Percentiles rank a stretch among this genome's conserved stretches.
These are phyloP conservation scores for Balanococcus diminutus DNA, from an alignment of 2,888 invertebrate genomes.

Conservation along the genomic window DNA sequence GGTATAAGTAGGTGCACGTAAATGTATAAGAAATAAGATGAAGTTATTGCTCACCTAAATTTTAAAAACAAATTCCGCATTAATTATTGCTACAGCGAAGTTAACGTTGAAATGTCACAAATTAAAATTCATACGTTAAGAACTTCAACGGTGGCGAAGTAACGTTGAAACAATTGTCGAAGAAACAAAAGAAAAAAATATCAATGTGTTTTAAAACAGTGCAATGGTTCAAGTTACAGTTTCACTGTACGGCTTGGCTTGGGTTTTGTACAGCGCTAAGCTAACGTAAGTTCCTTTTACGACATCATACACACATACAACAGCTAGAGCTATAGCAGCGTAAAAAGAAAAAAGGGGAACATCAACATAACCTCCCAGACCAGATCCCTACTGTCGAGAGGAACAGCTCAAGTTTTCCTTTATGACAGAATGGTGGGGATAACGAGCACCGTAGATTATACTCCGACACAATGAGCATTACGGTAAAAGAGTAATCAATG, in stretches of 20 bases:
- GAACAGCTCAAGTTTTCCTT: background rate
- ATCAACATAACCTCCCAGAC: slow-evolving; percentile 33
- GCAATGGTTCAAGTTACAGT: background rate
- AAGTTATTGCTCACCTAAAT: background rate
- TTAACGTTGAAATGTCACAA: background rate
- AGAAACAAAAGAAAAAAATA: background rate
- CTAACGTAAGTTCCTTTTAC: background rate
- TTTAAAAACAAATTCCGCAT: background rate
- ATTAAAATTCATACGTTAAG: background rate
- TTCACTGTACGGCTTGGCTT: background rate
- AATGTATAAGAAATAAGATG: background rate
- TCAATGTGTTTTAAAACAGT: background rate
- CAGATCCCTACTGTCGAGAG: slow-evolving; percentile 46
- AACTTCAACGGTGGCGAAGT: no score
- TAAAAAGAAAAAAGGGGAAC: slow-evolving; percentile 22
- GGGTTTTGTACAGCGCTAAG: background rate
- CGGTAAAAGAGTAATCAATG: slow-evolving; percentile 29
- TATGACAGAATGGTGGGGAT: background rate
- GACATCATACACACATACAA: background rate
- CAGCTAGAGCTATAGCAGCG: background rate
- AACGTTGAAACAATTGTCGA: no score
- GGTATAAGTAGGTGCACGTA: background rate
- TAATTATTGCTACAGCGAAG: background rate
- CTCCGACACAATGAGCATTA: background rate
- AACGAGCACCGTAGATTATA: background rate